Evolutionary conservation across 2,888 invertebrate genomes (phyloP), one percentile per base, ranked within the genome.

Genomic region (Xiphydria camelus): DNA sequence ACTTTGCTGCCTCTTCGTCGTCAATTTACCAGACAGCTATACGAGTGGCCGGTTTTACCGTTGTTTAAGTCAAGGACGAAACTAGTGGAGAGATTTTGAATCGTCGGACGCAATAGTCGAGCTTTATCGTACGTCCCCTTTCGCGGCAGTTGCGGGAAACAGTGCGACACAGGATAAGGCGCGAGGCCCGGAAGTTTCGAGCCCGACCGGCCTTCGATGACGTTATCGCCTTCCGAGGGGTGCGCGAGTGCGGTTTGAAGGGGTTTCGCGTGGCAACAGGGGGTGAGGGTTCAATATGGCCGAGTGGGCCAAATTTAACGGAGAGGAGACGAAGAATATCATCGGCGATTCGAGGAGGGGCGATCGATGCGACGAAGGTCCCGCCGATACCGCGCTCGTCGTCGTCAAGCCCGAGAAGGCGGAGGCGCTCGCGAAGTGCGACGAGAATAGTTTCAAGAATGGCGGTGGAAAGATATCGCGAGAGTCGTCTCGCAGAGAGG

Each of bases 1-100:
- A 42, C 51, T 36, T 43, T 71, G 47, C 57, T 64, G 50, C 61
- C 66, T 44, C 55, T 72, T 47, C 71, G 68, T 41, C 68, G 68
- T 53, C 70, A 72, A 57, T 72, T 70, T 45, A 62, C 63, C 46
- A 64, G 69, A 52, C 70, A 73, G 55, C 66, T 73, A 34, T 70
- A 69, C 58, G 72, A 73, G 64, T 74, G 72, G 72, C 67, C 70
- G 51, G 62, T 69, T 51, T 59, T 64, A 55, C 67, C 71, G 46
- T 61, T 68, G 55, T 68, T 64, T 56, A 72, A 68, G 56, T 72
- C 68, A 64, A 68, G 73, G 71, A 74, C 73, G 67, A 73, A 70
- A 71, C 53, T 67, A 70, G 60, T 60, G 43, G 26, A 21, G 25
- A 59, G 53, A 41, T 55, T 53, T 36, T 59, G 52, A 58, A 51